These are phyloP conservation scores for Lutraria lutraria DNA, from an alignment of 2,888 invertebrate genomes.

Conservation along the genomic window DNA sequence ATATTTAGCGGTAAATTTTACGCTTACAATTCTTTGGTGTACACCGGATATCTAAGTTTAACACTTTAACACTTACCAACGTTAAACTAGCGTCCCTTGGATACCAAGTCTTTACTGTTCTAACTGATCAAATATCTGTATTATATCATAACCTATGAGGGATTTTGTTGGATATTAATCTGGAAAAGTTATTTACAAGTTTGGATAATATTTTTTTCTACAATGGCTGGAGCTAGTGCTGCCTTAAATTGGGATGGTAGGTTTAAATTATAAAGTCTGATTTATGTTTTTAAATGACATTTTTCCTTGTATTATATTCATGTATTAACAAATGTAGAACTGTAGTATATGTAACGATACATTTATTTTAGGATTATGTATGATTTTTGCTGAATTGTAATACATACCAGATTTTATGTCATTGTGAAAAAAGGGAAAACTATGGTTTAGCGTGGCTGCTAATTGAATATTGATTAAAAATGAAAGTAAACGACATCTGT, in stretches of 20 bases:
- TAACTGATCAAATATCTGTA: slow-evolving; percentile 33
- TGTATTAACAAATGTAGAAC: background rate
- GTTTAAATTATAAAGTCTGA: slow-evolving; percentile 28
- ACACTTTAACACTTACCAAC: slow-evolving; percentile 70
- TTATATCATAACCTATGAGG: slow-evolving; percentile 48
- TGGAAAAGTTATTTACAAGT: slow-evolving; percentile 42
- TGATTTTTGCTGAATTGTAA: background rate
- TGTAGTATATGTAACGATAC: background rate
- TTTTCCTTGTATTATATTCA: background rate
- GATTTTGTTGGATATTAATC: slow-evolving; percentile 60
- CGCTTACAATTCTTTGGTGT: slow-evolving; percentile 61
- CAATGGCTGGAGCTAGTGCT: slow-evolving; percentile 39
- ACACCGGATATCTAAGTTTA: slow-evolving; percentile 67
- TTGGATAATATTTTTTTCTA: slow-evolving; percentile 33
- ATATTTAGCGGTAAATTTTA: slow-evolving; percentile 48
- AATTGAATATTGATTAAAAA: background rate
- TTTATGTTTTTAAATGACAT: slow-evolving; percentile 10
- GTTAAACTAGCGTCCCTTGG: slow-evolving; percentile 60
- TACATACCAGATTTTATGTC: background rate
- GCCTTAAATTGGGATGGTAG: slow-evolving; percentile 61
- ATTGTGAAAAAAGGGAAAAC: background rate
- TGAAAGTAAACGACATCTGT: no score
- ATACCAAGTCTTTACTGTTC: slow-evolving; percentile 51
- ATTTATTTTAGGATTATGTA: background rate
- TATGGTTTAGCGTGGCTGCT: background rate